A percentile compares a stretch with the other conserved stretches of the same genome.
These are phyloP conservation scores for Chamaetylas fuelleborni DNA, from an alignment of 2,113 vertebrate genomes.

Conservation along the genomic window DNA sequence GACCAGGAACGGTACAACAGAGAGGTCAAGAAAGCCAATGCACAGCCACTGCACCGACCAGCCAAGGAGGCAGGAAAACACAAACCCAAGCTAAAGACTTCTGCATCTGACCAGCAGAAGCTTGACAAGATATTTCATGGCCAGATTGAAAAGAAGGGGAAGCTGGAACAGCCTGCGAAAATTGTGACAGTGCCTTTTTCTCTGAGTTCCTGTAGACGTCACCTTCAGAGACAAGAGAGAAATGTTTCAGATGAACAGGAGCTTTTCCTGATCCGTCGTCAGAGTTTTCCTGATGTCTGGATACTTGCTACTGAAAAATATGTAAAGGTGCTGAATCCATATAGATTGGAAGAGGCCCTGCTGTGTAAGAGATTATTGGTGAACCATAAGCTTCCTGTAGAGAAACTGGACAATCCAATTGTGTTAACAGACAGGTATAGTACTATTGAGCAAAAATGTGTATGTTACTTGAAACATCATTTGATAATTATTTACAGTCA, in stretches of 20 bases:
- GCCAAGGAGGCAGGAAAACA: slow-evolving; percentile 65
- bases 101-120: slow-evolving; percentile 81
- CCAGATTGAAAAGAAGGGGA: slow-evolving; percentile 76
- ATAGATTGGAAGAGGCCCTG: slow-evolving; percentile 89
- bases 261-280: slow-evolving; percentile 79
- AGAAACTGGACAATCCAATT: slow-evolving; percentile 83
- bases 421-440: slow-evolving; percentile 87
- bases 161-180: slow-evolving; percentile 62
- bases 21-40: slow-evolving; percentile 74
- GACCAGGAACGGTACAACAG: slow-evolving; percentile 80
- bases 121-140: slow-evolving; percentile 84
- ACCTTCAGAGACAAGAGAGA: slow-evolving; percentile 65
- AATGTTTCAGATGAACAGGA: slow-evolving; percentile 45
- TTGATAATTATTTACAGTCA: neutral
- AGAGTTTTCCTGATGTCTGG: slow-evolving; percentile 89
- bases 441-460: neutral
- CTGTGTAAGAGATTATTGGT: slow-evolving; percentile 87
- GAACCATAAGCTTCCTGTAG: slow-evolving; percentile 86
- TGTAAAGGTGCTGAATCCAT: slow-evolving; percentile 88
- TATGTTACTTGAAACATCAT: neutral
- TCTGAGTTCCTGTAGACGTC: slow-evolving; percentile 76
- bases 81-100: slow-evolving; percentile 80
- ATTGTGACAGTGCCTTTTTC: slow-evolving; percentile 79
- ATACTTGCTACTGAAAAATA: slow-evolving; percentile 81
- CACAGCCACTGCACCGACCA: slow-evolving; percentile 29